Evolutionary conservation across 2,113 vertebrate species (phyloP), one percentile per base, ranked within the genome.

Genomic region (Prinia subflava): DNA sequence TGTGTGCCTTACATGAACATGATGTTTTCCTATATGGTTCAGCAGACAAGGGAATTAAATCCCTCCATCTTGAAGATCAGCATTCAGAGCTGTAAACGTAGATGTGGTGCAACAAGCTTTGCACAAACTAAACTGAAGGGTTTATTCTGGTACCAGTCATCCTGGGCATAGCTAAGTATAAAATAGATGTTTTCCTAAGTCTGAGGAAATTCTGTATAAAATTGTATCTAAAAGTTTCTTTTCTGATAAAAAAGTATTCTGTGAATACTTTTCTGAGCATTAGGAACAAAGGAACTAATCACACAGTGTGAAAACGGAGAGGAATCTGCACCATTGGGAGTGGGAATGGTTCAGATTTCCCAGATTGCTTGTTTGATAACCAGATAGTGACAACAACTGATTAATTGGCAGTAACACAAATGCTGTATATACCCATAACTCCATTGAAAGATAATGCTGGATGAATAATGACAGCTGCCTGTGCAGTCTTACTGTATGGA

Each of bases 361-460:
- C 95, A 91, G 85, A 94, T 95, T 90, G 81, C 50, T 94, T 91
- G 62, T 77, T 69, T 92, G 81, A 93, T 95, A 96, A 96, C 90
- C 68, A 96, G 83, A 91, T 88, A 90, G 87, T 95, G 87, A 84
- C 68, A 95, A 42, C 41, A 62, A 94, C 93, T 95, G 95, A 96
- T 94, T 92, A 97, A 96, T 89, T 96, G 92, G 87, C 89, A 95
- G 63, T 91, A 78, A 60, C 83, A 88, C 89, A 96, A 92, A 76
- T 91, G 27, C 37, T 84, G 44, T 63, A 4, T 77, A 56, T 81
- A 76, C 49, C 42, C 62, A 60, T 77, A 91, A 69, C 68, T 77
- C 14, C 60, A 75, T 4, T 87, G 78, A 95, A 94, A 92, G 69
- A 85, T 90, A n/a, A 74, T 73, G 65, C 63, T 77, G 81, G 41